These are phyloP conservation scores for Danio tinwini DNA, from an alignment of 2,797 vertebrate genomes.

Conservation along the genomic window DNA sequence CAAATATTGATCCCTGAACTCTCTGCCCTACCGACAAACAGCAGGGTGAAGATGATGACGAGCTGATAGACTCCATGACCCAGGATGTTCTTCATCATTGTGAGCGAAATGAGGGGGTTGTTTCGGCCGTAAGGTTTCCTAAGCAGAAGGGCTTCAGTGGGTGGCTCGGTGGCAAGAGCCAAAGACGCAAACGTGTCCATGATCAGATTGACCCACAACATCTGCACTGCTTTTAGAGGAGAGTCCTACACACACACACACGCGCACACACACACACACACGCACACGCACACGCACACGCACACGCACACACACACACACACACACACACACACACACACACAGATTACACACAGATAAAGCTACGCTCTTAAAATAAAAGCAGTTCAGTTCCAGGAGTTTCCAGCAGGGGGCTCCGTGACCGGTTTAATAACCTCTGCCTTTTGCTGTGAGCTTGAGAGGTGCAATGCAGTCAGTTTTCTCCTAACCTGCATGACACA, in stretches of 20 bases:
- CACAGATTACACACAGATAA: neutral
- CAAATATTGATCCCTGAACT: neutral
- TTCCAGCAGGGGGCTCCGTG: conserved; percentile 52
- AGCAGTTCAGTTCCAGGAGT: conserved; percentile 33
- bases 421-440: conserved; percentile 19
- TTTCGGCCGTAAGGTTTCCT: conserved; percentile 90
- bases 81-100: conserved; percentile 95
- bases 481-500: conserved; percentile 46
- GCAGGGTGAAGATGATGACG: conserved; percentile 89
- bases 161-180: conserved; percentile 91
- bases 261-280: too few species aligned
- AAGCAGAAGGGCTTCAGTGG: conserved; percentile 87
- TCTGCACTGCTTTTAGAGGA: conserved; percentile 91
- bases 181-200: conserved; percentile 95
- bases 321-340: conserved; percentile 30
- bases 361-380: neutral
- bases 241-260: conserved; percentile 76
- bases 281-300: too few species aligned
- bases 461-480: conserved; percentile 61
- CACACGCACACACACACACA: conserved; percentile 21
- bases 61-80: conserved; percentile 92
- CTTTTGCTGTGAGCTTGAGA: conserved; percentile 31
- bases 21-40: conserved; percentile 82
- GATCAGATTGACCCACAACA: conserved; percentile 95
- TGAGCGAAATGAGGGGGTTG: conserved; percentile 91